Base-by-base conservation (phyloP, 2,797 vertebrate genomes). In the Cynopterus sphinx region DNA sequence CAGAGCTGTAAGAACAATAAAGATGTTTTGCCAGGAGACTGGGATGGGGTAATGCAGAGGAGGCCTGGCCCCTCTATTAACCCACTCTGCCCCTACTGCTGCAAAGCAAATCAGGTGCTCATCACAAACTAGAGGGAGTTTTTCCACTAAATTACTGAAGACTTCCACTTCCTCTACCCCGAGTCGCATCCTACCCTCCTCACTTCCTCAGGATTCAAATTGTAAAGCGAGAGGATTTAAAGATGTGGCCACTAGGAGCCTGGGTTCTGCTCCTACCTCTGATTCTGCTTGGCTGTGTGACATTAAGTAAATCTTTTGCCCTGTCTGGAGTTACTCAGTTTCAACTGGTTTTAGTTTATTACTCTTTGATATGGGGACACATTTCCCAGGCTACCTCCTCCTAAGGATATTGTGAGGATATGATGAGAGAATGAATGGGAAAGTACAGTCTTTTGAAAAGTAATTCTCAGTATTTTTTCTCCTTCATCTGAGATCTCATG, bases 261-360 rank as follows among this genome's bases (percentile, higher is more conserved):
- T 57, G 21, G 41, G 15, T 78, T 87, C 82, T 77, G 46, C 53
- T 82, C 39, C 55, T 77, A 88, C 68, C 24, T 77, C 79, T 61
- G 33, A 39, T 3, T 39, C 70, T 71, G 15, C 28, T 33, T 19
- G 78, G 39, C 63, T 55, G 5, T 36, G 31, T 67, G 82, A 67
- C 31, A 22, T 12, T 36, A 28, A 65, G 24, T 43, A 57, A 15
- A 36, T 55, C 79, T 85, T n/a, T 55, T 71, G 31, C 10, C 46
- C 41, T 51, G 13, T 31, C 63, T 81, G 53, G 21, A n/a, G 22
- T 57, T 67, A 51, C 15, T 71, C 36, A 39, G 41, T 55, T 88
- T 87, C 68, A 26, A 9, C 21, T n/a, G 26, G 3, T 53, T 74
- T 83, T 39, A 53, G 3, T 39, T 83, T 92, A 74, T 73, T 67